Conservation (phyloP, 2,888 invertebrate genomes). For the Tetanocera ferruginea region DNA sequence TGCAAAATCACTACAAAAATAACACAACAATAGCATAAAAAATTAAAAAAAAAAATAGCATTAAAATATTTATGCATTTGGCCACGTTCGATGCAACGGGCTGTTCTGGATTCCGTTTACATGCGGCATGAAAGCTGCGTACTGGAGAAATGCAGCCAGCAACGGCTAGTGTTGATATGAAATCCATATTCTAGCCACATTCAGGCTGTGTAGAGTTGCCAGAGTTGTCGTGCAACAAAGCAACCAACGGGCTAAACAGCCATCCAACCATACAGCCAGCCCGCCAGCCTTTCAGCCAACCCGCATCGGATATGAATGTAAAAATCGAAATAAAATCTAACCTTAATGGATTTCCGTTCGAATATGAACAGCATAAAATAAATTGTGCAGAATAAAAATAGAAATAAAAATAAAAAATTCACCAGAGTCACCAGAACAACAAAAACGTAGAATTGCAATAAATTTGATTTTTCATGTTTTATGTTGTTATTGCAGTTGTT, state of each 20-base stretch:
- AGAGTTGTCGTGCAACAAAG: slow-evolving; percentile 42
- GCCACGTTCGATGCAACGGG: background rate
- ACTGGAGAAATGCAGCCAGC: too few relatives aligned
- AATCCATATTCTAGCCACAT: background rate
- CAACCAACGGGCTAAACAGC: slow-evolving; percentile 32
- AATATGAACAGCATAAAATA: slow-evolving; percentile 4
- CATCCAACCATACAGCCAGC: slow-evolving; percentile 21
- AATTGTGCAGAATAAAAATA: too few relatives aligned
- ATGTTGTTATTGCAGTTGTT: background rate
- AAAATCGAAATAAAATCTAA: slow-evolving; percentile 32
- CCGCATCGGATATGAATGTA: slow-evolving; percentile 16
- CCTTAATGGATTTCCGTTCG: slow-evolving; percentile 36
- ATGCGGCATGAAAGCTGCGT: too few relatives aligned
- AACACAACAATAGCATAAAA: background rate
- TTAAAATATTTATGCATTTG: slow-evolving; percentile 20
- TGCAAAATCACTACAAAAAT: background rate
- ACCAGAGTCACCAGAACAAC: background rate
- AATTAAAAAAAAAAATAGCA: background rate
- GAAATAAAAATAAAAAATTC: too few relatives aligned
- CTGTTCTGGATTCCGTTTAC: too few relatives aligned
- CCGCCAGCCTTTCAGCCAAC: slow-evolving; percentile 36
- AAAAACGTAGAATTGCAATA: background rate
- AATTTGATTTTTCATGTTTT: background rate
- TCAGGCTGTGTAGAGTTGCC: slow-evolving; percentile 8
- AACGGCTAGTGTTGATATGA: too few relatives aligned